Conservation (phyloP, 1,140 invertebrate species). For the Bombus confusus region DNA sequence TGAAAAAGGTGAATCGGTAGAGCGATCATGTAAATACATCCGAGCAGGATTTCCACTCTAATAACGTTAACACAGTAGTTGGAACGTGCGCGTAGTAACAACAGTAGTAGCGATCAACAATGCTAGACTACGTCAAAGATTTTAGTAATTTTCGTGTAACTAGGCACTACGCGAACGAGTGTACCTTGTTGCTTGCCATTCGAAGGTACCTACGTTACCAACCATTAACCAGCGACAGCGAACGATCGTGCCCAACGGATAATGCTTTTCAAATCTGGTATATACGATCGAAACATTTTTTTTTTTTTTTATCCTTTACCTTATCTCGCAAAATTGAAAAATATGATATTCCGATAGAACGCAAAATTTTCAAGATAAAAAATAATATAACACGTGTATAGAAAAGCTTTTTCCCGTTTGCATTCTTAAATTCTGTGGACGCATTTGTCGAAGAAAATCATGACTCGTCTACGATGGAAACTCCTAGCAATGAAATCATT, state of each 20-base stretch:
- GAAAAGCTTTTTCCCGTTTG: background rate
- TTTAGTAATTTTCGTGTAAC: constrained; percentile 48
- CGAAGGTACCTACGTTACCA: constrained; percentile 52
- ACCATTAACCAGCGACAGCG: background rate
- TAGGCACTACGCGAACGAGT: constrained; percentile 1
- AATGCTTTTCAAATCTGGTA: background rate
- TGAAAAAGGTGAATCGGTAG: constrained; percentile 45
- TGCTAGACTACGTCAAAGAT: constrained; percentile 5
- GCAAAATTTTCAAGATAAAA: background rate
- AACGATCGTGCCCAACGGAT: constrained; percentile 8
- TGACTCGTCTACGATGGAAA: constrained; percentile 14
- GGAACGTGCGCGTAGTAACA: constrained; percentile 18
- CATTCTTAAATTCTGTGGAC: background rate
- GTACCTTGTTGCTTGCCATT: constrained; percentile 3
- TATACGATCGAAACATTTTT: background rate
- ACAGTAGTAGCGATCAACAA: constrained; percentile 44
- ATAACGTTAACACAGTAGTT: constrained; percentile 57
- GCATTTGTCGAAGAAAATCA: background rate
- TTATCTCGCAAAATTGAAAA: background rate
- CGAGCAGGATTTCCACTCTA: constrained; percentile 70
- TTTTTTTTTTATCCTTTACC: background rate
- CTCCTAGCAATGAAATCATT: constrained; percentile 1
- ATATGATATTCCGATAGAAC: background rate
- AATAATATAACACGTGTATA: background rate
- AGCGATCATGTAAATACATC: constrained; percentile 32